Evolutionary conservation across 2,113 vertebrate species (phyloP).

Genomic region (Azemiops feae): DNA sequence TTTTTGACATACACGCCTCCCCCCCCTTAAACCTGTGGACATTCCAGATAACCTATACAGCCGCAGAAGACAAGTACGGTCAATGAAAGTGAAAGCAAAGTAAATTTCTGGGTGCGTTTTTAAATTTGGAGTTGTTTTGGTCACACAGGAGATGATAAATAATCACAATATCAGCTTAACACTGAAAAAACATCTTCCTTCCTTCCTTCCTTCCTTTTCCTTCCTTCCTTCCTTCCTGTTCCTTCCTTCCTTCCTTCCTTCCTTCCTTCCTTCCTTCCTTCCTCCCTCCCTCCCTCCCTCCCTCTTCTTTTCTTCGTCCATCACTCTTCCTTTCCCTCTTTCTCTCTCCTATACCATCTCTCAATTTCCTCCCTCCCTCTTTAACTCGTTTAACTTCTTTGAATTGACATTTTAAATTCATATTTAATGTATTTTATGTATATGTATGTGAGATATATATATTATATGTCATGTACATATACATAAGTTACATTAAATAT

Average conservation of each 20-base stretch:
- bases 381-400: neutral
- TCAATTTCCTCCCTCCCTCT: too few species aligned
- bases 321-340: too few species aligned
- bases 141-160: neutral
- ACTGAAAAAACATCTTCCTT: neutral
- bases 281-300: too few species aligned
- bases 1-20: neutral
- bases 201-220: too few species aligned
- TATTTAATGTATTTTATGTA: too few species aligned
- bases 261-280: too few species aligned
- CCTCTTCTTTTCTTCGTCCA: too few species aligned
- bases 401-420: neutral
- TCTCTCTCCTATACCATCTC: too few species aligned
- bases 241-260: neutral
- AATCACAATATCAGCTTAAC: neutral
- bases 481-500: too few species aligned
- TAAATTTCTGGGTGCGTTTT: neutral
- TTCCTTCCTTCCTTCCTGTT: too few species aligned
- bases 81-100: neutral
- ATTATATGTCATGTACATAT: too few species aligned
- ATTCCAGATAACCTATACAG: neutral
- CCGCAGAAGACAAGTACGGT: neutral
- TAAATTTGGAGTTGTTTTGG: neutral
- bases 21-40: neutral
- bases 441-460: too few species aligned